phyloP scores from a whole-genome alignment of 1,140 invertebrate species.

The Drosophila bipectinata region DNA sequence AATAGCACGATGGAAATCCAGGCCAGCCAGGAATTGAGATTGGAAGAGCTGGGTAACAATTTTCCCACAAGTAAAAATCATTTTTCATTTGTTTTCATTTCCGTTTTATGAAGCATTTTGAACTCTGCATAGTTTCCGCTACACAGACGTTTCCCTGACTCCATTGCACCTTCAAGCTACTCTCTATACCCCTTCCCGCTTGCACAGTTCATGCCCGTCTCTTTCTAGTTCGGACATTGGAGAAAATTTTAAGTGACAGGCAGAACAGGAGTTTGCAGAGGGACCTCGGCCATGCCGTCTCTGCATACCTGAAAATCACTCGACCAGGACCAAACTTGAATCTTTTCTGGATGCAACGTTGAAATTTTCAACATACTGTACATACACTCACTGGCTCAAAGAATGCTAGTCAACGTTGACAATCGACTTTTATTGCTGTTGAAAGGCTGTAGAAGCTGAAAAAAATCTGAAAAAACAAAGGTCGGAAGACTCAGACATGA shows the following conservation, averaged over 20 bases:
- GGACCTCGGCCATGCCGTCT: slow-evolving; percentile 13
- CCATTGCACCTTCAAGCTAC: background rate
- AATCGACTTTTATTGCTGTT: slow-evolving; percentile 78
- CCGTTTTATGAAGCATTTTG: slow-evolving; percentile 74
- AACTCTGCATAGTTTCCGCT: slow-evolving; percentile 62
- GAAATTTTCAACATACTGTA: slow-evolving; percentile 20
- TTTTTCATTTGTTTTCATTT: slow-evolving; percentile 82
- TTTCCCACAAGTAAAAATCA: slow-evolving; percentile 75
- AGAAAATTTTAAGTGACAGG: slow-evolving; percentile 72
- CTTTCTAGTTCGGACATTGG: slow-evolving; percentile 28
- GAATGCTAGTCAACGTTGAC: slow-evolving; percentile 64
- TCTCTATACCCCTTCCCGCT: background rate
- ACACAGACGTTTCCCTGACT: slow-evolving; percentile 4
- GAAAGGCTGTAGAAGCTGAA: slow-evolving; percentile 37
- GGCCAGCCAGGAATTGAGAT: slow-evolving; percentile 13
- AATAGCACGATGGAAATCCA: background rate
- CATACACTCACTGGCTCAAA: slow-evolving; percentile 25
- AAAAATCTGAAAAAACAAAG: slow-evolving; percentile 11
- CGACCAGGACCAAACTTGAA: slow-evolving; percentile 24
- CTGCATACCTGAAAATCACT: slow-evolving; percentile 52
- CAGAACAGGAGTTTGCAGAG: slow-evolving; percentile 10
- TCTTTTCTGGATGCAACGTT: slow-evolving; percentile 26
- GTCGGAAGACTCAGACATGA: slow-evolving; percentile 2
- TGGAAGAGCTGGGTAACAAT: slow-evolving; percentile 42
- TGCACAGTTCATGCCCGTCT: background rate